Base-by-base conservation (phyloP, 2,797 vertebrate genomes). In the Poeciliopsis presidionis region DNA sequence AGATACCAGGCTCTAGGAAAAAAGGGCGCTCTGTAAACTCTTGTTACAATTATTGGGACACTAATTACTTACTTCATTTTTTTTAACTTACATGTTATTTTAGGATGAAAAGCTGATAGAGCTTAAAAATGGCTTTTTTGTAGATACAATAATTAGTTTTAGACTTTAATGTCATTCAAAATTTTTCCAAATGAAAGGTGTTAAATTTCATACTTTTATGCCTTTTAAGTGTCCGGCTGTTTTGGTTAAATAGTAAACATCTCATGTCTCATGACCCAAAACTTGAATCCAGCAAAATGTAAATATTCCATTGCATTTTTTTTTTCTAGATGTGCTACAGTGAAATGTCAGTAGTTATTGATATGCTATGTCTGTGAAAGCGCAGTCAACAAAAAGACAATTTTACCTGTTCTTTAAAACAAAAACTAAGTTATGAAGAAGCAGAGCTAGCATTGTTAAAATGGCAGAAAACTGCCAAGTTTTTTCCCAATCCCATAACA, bases 1-100 rank as follows among this genome's bases (percentile, higher is more conserved):
- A 82, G 82, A 87, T 84, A 82, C 84, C 84, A 79, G 81, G 84
- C 81, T 80, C 76, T 76, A 75, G 72, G 63, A 51, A 87, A 76
- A 72, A 88, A 72, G 65, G 72, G 16, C 69, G 81, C 4, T 1
- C 28, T 74, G 20, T 82, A 78, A 36, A 71, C 80, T 85, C 61
- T 22, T 76, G 73, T 74, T 80, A 28, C 80, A 76, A 72, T 78
- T 59, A 11, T 22, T 83, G 30, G 33, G 77, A 36, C 39, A 30
- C 73, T 80, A 57, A 57, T 57, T 57, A 28, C n/a, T 74, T 79
- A 25, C 69, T 25, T 25, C 9, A 5, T 77, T n/a, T 36, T 70
- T 74, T 18, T n/a, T 25, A 25, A 47, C 14, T 51, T 43, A 28
- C 33, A 9, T 22, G 20, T 22, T 67, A 41, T 65, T 67, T 12